Base-by-base conservation (phyloP, 2,113 vertebrate species). In the Microtus oregoni region DNA sequence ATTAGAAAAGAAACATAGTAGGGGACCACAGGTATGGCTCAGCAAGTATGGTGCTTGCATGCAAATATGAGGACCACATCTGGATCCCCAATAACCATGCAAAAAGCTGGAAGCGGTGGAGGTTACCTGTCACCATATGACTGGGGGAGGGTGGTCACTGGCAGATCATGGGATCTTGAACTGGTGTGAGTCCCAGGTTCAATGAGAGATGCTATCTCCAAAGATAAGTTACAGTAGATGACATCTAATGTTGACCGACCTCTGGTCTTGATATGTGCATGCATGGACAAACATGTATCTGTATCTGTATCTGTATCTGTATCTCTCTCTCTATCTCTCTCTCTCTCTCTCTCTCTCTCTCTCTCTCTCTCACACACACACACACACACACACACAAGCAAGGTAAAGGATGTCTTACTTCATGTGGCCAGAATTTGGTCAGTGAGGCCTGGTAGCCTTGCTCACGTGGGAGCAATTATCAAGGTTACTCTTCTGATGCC, bases 381-480 rank as follows among this genome's bases (percentile, higher is more conserved):
- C 76, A 78, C 14, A 78, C n/a, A 58, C 20, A 58, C 11, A 38
- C 22, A 26, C 58, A 61, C 8, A 47, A 1, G 1, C 63, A 52
- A 1, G 68, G 76, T 96, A 98, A 98, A 97, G 81, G 94, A 98
- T 98, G 97, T 97, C 97, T 87, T 70, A 94, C 97, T 97, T 97
- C 94, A 98, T 96, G 76, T 94, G 86, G 81, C 73, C 94, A 97
- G 98, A 98, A 97, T 97, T 96, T 98, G 97, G 98, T 98, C 96
- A 97, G 98, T 96, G 98, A 98, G 98, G 95, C 52, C 89, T 96
- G 97, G 92, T 7, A 89, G 95, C 81, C 85, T 90, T 5, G 93
- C 97, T 96, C 98, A 94, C 97, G 98, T 67, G 98, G 98, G 98
- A 98, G 97, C 68, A 97, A 97, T 98, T 98, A 98, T 98, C 96